A percentile compares a stretch with the other conserved stretches of the same genome.
These are phyloP conservation scores for Alviniconcha strummeri DNA, from an alignment of 2,888 invertebrate species.

Conservation along the genomic window DNA sequence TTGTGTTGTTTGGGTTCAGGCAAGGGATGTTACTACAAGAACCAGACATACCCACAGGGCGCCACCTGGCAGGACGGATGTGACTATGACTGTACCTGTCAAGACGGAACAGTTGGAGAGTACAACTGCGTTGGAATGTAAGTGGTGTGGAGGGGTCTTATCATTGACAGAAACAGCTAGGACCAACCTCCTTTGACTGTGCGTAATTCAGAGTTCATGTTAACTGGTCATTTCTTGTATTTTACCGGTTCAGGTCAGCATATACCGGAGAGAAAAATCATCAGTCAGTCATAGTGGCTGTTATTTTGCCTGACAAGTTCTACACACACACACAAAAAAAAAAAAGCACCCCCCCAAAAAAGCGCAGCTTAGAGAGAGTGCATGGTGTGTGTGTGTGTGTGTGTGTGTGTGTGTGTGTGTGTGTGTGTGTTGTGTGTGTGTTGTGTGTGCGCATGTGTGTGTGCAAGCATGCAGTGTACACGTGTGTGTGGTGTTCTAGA, in stretches of 20 bases:
- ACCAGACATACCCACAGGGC: constrained; percentile 23
- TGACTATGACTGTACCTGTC: constrained; percentile 29
- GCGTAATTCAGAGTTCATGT: too few relatives aligned
- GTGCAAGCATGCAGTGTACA: too few relatives aligned
- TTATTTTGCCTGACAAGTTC: background rate
- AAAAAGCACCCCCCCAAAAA: too few relatives aligned
- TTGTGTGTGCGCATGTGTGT: constrained; percentile 1
- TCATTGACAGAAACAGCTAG: background rate
- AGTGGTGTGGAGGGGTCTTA: background rate
- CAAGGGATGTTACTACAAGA: constrained; percentile 28
- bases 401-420: background rate
- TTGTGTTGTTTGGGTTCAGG: constrained; percentile 11
- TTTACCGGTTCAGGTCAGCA: background rate
- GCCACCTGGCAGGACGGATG: constrained; percentile 34
- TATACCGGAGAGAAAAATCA: background rate
- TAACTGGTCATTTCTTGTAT: too few relatives aligned
- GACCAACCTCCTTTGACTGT: too few relatives aligned
- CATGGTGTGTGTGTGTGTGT: background rate
- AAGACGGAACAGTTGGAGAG: constrained; percentile 10
- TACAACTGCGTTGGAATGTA: constrained; percentile 19
- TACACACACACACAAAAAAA: too few relatives aligned
- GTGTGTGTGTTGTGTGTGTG: too few relatives aligned
- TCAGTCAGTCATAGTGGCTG: background rate
- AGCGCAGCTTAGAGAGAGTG: too few relatives aligned
- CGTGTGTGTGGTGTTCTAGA: too few relatives aligned